Evolutionary conservation across 2,888 invertebrate species (phyloP), one percentile per base, ranked within the genome.

Genomic region (Hypomecis punctinalis): DNA sequence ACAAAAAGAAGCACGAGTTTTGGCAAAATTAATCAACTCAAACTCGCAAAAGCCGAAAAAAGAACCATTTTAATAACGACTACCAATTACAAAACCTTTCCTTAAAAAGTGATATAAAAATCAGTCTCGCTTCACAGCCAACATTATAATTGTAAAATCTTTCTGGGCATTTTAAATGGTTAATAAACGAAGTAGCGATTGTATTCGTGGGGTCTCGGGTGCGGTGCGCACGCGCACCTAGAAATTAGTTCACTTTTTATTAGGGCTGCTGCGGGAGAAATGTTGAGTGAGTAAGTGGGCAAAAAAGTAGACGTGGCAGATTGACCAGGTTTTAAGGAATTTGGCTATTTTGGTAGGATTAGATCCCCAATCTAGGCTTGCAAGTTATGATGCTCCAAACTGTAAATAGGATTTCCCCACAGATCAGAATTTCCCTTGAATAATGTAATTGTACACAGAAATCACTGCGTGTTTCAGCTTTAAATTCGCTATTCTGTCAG

Each of bases 241-340:
- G 81, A 82, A 87, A 85, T 85, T 84, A 85, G 85, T 87, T 83
- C 85, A 81, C 76, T 78, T 75, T 76, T 67, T 57, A 76, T 76
- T 65, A 73, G 71, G 73, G 73, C 60, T 73, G 58, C 62, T 47
- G 40, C 79, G 69, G 76, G 76, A 36, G 76, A 51, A 39, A 42
- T 11, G 5, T 35, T 13, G 13, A 37, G 11, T 46, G 6, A 35
- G 8, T 39, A n/a, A n/a, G n/a, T n/a, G n/a, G 40, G 40, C 5
- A 40, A 43, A 23, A 23, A 23, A 23, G 23, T 33, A 39, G n/a
- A 6, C 36, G 10, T 43, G 10, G 10, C n/a, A 23, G n/a, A n/a
- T n/a, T n/a, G n/a, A n/a, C n/a, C n/a, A n/a, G 23, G 23, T 3
- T 23, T 23, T 23, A 23, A 23, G n/a, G n/a, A n/a, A n/a, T n/a